Evolutionary conservation across 2,888 invertebrate species (phyloP), one percentile per base, ranked within the genome.

Genomic region (Hofmannophila pseudospretella): DNA sequence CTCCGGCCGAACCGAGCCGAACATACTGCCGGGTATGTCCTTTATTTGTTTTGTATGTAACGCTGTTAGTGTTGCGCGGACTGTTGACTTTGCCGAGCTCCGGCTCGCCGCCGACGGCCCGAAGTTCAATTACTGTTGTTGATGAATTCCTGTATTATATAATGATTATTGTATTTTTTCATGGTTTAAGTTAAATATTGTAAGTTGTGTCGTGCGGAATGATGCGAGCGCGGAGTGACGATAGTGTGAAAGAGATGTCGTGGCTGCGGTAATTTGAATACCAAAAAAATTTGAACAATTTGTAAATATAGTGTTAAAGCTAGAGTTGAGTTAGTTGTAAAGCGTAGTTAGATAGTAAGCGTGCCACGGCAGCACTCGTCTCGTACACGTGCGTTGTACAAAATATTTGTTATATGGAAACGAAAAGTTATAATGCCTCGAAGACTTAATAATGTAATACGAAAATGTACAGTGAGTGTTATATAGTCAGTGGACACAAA

Each of bases 401-500:
- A 85, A 81, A 79, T 80, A 80, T 82, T 85, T 86, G 85, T 85
- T 84, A 86, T 84, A 77, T 78, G 59, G 65, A 79, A 71, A 74
- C 74, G 76, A 76, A 62, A 82, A 77, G 74, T 81, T 82, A 82
- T 80, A 70, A 77, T 74, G 63, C 67, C 78, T 74, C 72, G 75
- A 80, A 84, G 80, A 85, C 85, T 84, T 70, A 82, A 75, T 82
- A 85, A 84, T 87, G 84, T 86, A 82, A 80, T 79, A 84, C 82
- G 67, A 82, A 81, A 80, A 77, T 86, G 86, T 85, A 85, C 86
- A 88, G 87, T 86, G 86, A 85, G 85, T 87, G 86, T 88, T 86
- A 85, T 81, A 82, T 88, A 88, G 85, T 86, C 87, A 86, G 82
- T 87, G 86, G 85, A 85, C 84, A 84, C 84, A 85, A 85, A 84